Base-by-base conservation (phyloP, 2,113 vertebrate genomes). In the Malaclemys terrapin region DNA sequence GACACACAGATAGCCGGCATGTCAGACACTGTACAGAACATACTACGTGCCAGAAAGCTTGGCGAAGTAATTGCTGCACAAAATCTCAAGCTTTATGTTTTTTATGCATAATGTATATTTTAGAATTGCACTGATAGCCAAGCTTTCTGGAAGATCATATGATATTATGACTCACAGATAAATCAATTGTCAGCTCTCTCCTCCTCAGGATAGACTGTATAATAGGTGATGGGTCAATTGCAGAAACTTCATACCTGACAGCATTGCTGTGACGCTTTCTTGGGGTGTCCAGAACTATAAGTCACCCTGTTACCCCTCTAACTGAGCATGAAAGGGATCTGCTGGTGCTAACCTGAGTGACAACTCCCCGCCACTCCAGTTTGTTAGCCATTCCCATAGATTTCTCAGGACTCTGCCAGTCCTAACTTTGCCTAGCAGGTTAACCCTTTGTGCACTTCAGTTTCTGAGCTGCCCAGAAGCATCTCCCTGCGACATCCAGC, bases 71-170 rank as follows among this genome's bases (percentile, higher is more conserved):
- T 29, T 35, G 84, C 84, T 85, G 91, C 24, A 1, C 35, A 89
- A 72, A 93, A 69, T 31, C 62, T 19, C 0, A 1, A 50, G 25
- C 49, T 93, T 62, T 89, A 86, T 31, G 76, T 76, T 90, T 88
- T 52, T 90, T 49, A 82, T 22, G 49, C 54, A 47, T 84, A 62
- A 50, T 1, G 50, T 79, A 25, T 50, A 38, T 62, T 76, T 56
- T 45, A 91, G 92, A 93, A 50, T 84, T 75, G 11, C 3, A 81
- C 65, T 91, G 82, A 65, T 1, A 1, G 86, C 88, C 38, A 82
- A 85, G 80, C 72, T 96, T 94, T 88, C 27, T 13, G 96, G 93
- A 93, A 75, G 10, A 6, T 89, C 94, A 54, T 87, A 84, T 94
- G 95, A 90, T 93, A 93, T 69, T 38, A 52, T 85, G 49, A 79